These are phyloP conservation scores for Numida meleagris DNA, from an alignment of 2,113 vertebrate genomes.

Conservation along the genomic window DNA sequence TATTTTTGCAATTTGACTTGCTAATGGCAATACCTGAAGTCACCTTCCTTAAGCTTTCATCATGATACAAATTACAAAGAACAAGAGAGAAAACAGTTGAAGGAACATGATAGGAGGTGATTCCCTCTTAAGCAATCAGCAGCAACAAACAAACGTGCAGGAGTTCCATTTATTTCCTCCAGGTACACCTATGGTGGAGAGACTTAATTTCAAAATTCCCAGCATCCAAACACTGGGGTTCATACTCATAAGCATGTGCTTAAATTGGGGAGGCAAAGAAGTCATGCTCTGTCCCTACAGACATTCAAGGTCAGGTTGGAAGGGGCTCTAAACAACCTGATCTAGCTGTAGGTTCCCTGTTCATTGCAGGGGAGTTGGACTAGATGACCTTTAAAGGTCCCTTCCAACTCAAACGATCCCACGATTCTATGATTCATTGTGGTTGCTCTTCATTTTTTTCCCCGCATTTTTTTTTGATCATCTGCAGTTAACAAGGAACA, in stretches of 20 bases:
- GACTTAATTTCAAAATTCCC: neutral
- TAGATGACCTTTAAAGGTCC: too few relatives aligned
- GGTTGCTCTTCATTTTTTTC: neutral
- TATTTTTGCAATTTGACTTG: conserved; percentile 43
- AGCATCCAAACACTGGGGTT: neutral
- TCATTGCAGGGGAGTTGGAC: too few relatives aligned
- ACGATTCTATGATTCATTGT: too few relatives aligned
- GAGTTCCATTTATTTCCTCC: neutral
- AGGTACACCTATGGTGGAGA: neutral
- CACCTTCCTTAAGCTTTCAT: conserved; percentile 47
- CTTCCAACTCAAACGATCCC: too few relatives aligned
- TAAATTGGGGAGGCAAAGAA: neutral
- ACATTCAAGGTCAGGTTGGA: too few relatives aligned
- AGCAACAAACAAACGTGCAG: fast-evolving
- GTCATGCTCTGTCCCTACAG: too few relatives aligned
- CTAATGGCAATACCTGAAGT: conserved; percentile 31
- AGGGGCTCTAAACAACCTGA: too few relatives aligned
- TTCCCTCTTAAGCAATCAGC: neutral
- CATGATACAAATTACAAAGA: neutral
- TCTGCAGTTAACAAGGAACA: neutral
- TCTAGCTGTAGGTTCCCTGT: too few relatives aligned
- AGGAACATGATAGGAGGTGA: neutral
- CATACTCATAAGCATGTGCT: neutral
- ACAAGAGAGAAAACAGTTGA: neutral
- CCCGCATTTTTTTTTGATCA: neutral